These are phyloP conservation scores for Tiliacea aurago DNA, from an alignment of 2,888 invertebrate genomes.

Conservation along the genomic window DNA sequence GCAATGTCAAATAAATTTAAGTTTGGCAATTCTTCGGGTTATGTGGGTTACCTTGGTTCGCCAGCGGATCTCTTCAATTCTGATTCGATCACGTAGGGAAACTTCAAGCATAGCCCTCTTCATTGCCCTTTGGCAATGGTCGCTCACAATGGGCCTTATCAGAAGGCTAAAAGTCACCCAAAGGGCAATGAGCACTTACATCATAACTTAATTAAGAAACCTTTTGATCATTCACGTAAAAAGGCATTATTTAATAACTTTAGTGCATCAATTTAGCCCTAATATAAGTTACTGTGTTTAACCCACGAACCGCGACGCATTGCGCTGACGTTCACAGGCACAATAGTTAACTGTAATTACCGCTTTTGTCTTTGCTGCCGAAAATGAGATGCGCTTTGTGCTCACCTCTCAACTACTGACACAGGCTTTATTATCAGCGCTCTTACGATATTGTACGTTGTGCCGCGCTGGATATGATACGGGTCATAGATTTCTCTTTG, in stretches of 20 bases:
- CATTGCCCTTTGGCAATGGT: too few relatives aligned
- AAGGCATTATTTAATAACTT: constrained; percentile 72
- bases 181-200: too few relatives aligned
- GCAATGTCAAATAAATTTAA: too few relatives aligned
- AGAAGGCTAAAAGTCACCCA: too few relatives aligned
- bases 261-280: constrained; percentile 63
- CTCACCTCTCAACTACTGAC: constrained; percentile 77
- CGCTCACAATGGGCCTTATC: too few relatives aligned
- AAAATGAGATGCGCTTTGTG: constrained; percentile 85
- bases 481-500: constrained; percentile 71
- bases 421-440: constrained; percentile 73
- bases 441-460: constrained; percentile 65
- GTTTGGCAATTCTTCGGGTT: too few relatives aligned
- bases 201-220: constrained; percentile 18
- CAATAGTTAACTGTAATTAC: constrained; percentile 77
- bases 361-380: constrained; percentile 86
- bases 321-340: constrained; percentile 54
- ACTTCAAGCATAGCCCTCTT: too few relatives aligned
- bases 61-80: too few relatives aligned
- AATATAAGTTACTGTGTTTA: constrained; percentile 54
- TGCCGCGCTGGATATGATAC: constrained; percentile 65
- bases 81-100: too few relatives aligned
- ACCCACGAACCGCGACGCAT: constrained; percentile 44
- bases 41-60: too few relatives aligned
- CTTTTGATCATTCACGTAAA: constrained; percentile 38